These are phyloP conservation scores for Protobothrops flavoviridis DNA, from an alignment of 2,113 vertebrate species.

Conservation along the genomic window DNA sequence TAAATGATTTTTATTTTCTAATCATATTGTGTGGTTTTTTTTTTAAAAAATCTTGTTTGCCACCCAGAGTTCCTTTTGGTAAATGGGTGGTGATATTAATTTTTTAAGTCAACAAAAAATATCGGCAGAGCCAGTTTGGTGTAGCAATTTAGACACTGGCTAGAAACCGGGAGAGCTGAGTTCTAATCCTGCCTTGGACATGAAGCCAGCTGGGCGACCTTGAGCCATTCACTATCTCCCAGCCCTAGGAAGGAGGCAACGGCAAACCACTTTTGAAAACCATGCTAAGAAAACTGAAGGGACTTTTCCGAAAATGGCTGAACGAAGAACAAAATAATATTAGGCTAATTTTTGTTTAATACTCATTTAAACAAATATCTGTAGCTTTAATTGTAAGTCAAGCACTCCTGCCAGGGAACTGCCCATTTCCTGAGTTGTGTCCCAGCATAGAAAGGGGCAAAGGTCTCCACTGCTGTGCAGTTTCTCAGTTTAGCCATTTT, in stretches of 20 bases:
- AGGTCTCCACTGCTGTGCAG: not conserved
- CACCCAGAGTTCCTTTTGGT: not conserved
- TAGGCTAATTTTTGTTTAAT: not conserved
- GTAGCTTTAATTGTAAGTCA: not conserved
- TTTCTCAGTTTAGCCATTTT: not conserved
- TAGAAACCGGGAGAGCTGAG: not conserved
- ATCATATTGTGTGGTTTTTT: not conserved
- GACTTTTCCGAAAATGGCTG: too few relatives aligned
- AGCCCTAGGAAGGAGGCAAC: too few relatives aligned
- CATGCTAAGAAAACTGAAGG: too few relatives aligned
- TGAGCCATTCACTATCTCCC: too few relatives aligned
- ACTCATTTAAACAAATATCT: not conserved
- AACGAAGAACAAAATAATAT: too few relatives aligned
- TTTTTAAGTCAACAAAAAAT: not conserved
- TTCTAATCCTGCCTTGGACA: not conserved
- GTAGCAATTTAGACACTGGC: not conserved
- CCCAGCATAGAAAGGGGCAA: not conserved
- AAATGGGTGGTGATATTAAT: not conserved
- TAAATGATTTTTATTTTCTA: not conserved
- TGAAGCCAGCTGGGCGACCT: too few relatives aligned
- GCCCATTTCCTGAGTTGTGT: not conserved
- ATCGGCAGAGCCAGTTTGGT: not conserved
- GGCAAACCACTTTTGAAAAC: too few relatives aligned
- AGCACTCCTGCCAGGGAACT: not conserved
- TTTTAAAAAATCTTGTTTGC: not conserved